Evolutionary conservation across 2,113 vertebrate species (phyloP).

Genomic region (Cisticola juncidis): DNA sequence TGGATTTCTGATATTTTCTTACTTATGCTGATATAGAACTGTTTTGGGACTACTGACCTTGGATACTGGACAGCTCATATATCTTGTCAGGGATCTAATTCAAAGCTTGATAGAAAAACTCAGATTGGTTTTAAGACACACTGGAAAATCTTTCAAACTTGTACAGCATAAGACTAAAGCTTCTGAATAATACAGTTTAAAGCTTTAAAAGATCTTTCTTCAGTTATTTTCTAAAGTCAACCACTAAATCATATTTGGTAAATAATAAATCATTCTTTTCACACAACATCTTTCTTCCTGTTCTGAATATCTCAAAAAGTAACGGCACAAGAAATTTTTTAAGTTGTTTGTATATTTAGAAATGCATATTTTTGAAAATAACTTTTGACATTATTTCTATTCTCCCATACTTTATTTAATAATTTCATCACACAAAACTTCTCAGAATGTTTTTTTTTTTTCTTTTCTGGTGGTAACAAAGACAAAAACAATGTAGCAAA

Average conservation of each 20-base stretch:
- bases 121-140: not conserved
- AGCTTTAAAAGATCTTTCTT: not conserved
- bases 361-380: not conserved
- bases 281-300: not conserved
- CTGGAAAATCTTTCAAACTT: not conserved
- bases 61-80: not conserved
- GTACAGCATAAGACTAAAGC: not conserved
- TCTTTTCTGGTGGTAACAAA: not conserved
- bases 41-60: not conserved
- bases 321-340: not conserved
- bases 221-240: not conserved
- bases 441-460: not conserved
- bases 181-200: not conserved
- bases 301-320: not conserved
- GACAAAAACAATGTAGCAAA: not conserved
- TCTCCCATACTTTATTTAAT: not conserved
- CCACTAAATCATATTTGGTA: not conserved
- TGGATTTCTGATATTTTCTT: not conserved
- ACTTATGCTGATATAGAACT: not conserved
- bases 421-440: not conserved
- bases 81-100: not conserved
- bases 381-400: not conserved
- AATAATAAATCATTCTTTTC: not conserved
- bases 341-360: not conserved
- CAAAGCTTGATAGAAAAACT: slow-evolving; percentile 3